phyloP scores from a whole-genome alignment of 2,113 vertebrate genomes.

The Grammomys dolichurus region DNA sequence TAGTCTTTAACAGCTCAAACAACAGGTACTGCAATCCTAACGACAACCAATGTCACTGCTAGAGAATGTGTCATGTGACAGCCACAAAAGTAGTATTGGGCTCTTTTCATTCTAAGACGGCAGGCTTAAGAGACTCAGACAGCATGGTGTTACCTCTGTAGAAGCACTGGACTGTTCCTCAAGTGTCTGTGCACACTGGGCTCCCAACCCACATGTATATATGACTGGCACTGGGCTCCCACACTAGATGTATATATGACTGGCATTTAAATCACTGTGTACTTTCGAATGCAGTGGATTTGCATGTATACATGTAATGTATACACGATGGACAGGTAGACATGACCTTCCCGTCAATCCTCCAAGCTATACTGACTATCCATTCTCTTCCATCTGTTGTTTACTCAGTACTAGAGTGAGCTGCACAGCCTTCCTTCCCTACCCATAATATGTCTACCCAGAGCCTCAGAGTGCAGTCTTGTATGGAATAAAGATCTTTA shows the following conservation, averaged over 20 bases:
- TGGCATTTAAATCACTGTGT: background rate
- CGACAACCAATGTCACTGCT: background rate
- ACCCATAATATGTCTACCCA: background rate
- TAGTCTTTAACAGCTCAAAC: background rate
- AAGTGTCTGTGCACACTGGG: background rate
- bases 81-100: background rate
- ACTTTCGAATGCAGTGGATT: background rate
- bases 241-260: background rate
- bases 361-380: background rate
- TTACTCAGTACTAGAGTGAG: background rate
- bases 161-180: background rate
- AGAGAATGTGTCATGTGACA: background rate
- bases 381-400: background rate
- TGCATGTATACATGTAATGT: background rate
- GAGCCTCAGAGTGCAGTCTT: background rate
- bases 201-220: background rate
- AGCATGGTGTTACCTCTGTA: background rate
- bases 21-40: background rate
- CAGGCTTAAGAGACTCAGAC: background rate
- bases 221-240: background rate
- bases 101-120: background rate
- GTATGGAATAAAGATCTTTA: background rate
- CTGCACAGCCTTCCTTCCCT: background rate
- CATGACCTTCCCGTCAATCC: background rate
- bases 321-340: background rate